Conservation (phyloP, 2,888 invertebrate species). For the Linnaemya vulpina region DNA sequence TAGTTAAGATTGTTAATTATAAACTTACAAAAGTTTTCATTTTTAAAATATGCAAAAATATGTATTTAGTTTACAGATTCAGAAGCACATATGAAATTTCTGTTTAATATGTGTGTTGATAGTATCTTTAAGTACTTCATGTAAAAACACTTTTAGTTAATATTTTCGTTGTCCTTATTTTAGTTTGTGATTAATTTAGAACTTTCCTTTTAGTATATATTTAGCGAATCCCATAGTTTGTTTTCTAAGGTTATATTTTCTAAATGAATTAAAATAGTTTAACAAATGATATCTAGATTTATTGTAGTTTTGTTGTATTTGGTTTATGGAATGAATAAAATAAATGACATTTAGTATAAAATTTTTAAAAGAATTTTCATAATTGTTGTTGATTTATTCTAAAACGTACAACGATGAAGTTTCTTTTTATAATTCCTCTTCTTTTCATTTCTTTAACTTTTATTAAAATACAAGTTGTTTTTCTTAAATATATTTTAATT, state of each 20-base stretch:
- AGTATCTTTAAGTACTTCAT: not conserved
- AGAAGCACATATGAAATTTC: no score
- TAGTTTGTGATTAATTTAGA: slow-evolving; percentile 56
- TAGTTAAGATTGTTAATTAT: no score
- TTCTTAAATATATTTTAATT: slow-evolving; percentile 27
- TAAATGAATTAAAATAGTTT: slow-evolving; percentile 50
- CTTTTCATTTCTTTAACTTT: slow-evolving; percentile 20
- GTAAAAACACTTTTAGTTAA: slow-evolving; percentile 35
- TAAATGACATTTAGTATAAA: slow-evolving; percentile 73
- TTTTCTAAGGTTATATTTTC: slow-evolving; percentile 54
- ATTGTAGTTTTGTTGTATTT: slow-evolving; percentile 61
- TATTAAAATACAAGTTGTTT: slow-evolving; percentile 53
- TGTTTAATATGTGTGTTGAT: no score
- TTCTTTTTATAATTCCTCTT: slow-evolving; percentile 9
- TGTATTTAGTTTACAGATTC: no score
- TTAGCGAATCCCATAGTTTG: slow-evolving; percentile 15
- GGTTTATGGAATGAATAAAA: slow-evolving; percentile 75
- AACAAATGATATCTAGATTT: slow-evolving; percentile 58
- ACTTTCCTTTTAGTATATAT: slow-evolving; percentile 27
- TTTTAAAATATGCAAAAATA: no score
- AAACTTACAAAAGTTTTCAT: no score
- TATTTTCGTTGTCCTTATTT: slow-evolving; percentile 22
- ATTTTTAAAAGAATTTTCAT: slow-evolving; percentile 40
- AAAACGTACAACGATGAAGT: slow-evolving; percentile 51
- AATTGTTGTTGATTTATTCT: slow-evolving; percentile 37